Evolutionary conservation across 2,113 vertebrate genomes (phyloP), one percentile per base, ranked within the genome.

Genomic region (Origma solitaria): DNA sequence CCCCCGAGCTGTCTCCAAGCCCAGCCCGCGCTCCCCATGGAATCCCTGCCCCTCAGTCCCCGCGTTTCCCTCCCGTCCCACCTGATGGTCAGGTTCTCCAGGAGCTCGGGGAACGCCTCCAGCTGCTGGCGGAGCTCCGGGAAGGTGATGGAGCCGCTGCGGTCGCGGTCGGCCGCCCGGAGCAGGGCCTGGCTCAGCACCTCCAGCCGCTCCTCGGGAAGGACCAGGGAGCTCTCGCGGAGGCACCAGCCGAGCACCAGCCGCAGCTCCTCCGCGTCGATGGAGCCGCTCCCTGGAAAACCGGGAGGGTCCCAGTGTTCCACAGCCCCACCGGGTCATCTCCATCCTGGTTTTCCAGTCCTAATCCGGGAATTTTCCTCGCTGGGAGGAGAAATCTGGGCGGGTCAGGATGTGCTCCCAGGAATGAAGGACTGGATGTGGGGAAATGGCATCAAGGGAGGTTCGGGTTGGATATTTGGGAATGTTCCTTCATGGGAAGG

Each of bases 51-150:
- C 31, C n/a, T n/a, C n/a, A n/a, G n/a, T n/a, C n/a, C n/a, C n/a
- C n/a, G n/a, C n/a, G n/a, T n/a, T n/a, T n/a, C n/a, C n/a, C n/a
- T 37, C 71, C 37, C 1, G 6, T 20, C 27, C 10, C 44, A 99
- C 99, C 99, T 99, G 97, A 99, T 98, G 91, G 98, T 99, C 82
- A 99, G 98, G 97, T 98, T 99, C 96, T 99, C 99, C 99, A 99
- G 97, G 73, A 99, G 98, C 49, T 98, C 98, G 0, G 99, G 99
- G 72, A 99, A 99, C 5, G 50, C 97, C 91, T 98, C 98, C 82
- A 99, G 97, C 95, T 99, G 98, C 2, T 98, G 97, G 37, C 90
- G 97, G 8, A 99, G 98, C 97, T 99, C 99, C 83, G 98, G 98
- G n/a, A 99, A 99, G 37, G 99, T 99, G 95, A 99, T 98, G 96